These are phyloP conservation scores for Elephas maximus DNA, from an alignment of 2,113 vertebrate species.

Conservation along the genomic window DNA sequence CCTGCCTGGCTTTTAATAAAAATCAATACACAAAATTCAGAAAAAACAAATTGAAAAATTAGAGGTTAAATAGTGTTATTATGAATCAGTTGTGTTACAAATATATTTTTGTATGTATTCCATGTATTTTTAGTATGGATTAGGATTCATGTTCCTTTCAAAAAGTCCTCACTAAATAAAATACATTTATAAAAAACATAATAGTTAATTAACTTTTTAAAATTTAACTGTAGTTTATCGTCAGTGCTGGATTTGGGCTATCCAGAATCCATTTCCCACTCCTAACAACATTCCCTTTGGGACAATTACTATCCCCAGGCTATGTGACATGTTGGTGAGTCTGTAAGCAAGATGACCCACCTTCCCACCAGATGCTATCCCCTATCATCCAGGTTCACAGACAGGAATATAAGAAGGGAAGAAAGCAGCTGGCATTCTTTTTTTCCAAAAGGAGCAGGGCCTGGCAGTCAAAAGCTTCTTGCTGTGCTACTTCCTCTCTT, in stretches of 20 bases:
- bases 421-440: neutral
- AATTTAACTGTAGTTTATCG: neutral
- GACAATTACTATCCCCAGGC: neutral
- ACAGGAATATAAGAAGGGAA: neutral
- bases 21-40: neutral
- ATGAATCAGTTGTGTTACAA: slow-evolving; percentile 14
- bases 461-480: neutral
- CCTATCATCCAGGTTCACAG: neutral
- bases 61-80: neutral
- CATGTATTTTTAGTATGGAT: neutral
- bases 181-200: neutral
- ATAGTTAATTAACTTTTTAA: neutral
- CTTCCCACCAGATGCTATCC: neutral
- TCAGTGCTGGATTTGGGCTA: neutral
- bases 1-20: neutral
- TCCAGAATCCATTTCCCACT: neutral
- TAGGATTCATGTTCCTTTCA: slow-evolving; percentile 45
- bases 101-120: neutral
- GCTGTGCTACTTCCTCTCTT: neutral
- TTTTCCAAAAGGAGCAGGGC: neutral
- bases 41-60: slow-evolving; percentile 6
- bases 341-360: neutral
- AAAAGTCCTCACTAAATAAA: neutral
- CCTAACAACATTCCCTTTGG: neutral
- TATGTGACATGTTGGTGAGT: neutral